Evolutionary conservation across 2,113 vertebrate species (phyloP).

Genomic region (Hippocampus comes): DNA sequence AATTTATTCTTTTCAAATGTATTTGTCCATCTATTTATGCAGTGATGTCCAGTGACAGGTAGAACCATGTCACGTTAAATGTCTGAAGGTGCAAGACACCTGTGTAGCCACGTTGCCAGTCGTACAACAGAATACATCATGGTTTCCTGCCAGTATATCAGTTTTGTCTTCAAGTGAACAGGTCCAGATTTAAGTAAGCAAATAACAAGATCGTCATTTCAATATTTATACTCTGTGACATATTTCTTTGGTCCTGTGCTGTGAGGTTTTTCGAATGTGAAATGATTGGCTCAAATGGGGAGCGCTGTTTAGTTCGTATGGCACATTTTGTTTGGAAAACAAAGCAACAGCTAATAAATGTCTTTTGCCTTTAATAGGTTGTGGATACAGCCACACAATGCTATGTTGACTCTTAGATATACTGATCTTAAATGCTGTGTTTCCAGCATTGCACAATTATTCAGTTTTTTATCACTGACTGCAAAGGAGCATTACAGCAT

Average conservation of each 20-base stretch:
- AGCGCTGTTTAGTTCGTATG: neutral
- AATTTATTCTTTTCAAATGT: slow-evolving; percentile 1
- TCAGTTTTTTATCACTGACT: too few relatives aligned
- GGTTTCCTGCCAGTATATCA: neutral
- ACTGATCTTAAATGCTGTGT: slow-evolving; percentile 12
- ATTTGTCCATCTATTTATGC: neutral
- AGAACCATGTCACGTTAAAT: too few relatives aligned
- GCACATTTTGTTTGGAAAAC: neutral
- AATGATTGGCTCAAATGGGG: neutral
- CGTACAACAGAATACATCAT: neutral
- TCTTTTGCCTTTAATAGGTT: neutral
- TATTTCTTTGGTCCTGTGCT: neutral
- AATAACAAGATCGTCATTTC: neutral
- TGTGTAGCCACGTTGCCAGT: neutral
- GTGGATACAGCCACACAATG: neutral
- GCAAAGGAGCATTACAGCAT: too few relatives aligned
- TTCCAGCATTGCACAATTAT: neutral
- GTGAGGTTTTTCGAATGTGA: neutral
- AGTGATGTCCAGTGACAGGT: too few relatives aligned
- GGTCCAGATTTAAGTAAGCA: neutral
- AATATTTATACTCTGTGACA: neutral
- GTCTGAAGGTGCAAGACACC: neutral
- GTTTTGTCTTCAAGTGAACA: neutral
- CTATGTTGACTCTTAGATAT: slow-evolving; percentile 8
- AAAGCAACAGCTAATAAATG: neutral